Base-by-base conservation (phyloP, 2,113 vertebrate genomes). In the Nipponia nippon region DNA sequence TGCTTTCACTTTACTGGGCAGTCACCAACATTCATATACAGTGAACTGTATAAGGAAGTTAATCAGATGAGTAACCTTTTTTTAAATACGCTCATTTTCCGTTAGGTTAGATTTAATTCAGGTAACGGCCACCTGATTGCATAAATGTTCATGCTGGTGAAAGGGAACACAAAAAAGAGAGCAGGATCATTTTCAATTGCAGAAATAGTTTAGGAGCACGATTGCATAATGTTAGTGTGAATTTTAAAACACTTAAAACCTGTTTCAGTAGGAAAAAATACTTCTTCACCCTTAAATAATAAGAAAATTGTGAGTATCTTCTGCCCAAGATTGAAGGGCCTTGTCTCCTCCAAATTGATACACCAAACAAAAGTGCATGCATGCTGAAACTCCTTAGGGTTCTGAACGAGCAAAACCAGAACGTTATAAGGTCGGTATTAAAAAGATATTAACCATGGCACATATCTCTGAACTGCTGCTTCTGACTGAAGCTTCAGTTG, bases 301-400 rank as follows among this genome's bases (percentile, higher is more conserved):
- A 34, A 21, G 22, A 34, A 73, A 47, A 56, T 34, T 14, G 8
- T 44, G 10, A 16, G 2, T 34, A 13, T 61, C 4, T 65, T 73
- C 11, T 81, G 40, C 11, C 32, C 17, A 40, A 16, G 40, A 29
- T 17, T 26, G 34, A 91, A 72, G 17, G 29, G 29, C 32, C 6
- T 61, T 82, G 70, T 70, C 19, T 23, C 6, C 10, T 63, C 18
- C 81, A 72, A 32, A 25, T 2, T 11, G 11, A 70, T 84, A 88
- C 4, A 55, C 14, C 3, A 49, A 42, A n/a, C 13, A 50, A 18
- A 69, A 76, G 10, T 0, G 1, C 0, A 4, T 11, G 21, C 1
- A 1, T 80, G 26, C 9, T 58, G 29, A 69, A 89, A 22, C 38
- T 34, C 16, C 36, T 50, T 12, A 26, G 32, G 29, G 27, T 56